Percentiles rank a stretch among this genome's conserved stretches.
Conservation (phyloP, 2,113 vertebrate species). For the Paramormyrops kingsleyae region DNA sequence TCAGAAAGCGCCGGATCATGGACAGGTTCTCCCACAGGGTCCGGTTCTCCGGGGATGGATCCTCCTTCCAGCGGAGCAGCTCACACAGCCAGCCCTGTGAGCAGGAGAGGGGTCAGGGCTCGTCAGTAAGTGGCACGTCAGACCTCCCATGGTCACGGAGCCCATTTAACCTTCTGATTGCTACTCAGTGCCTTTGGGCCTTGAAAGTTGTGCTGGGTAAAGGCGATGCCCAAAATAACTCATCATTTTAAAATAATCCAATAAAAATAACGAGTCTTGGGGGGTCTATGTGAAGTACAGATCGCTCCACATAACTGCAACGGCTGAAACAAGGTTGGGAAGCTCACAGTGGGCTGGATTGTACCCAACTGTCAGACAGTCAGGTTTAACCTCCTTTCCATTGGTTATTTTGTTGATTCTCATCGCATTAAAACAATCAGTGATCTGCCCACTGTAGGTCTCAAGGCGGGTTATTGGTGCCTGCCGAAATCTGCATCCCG, state of each 20-base stretch:
- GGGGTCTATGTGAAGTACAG: neutral
- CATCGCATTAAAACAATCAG: neutral
- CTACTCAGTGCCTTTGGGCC: neutral
- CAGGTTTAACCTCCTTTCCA: neutral
- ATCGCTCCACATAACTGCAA: neutral
- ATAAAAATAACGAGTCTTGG: neutral
- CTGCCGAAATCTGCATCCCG: neutral
- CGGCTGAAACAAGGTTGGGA: neutral
- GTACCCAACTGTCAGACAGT: neutral
- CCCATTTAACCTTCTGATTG: neutral
- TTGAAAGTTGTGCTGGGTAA: neutral
- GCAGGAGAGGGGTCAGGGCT: no score
- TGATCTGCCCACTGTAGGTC: neutral
- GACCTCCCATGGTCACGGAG: neutral
- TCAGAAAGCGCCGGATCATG: slow-evolving; percentile 89
- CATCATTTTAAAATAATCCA: slow-evolving; percentile 6
- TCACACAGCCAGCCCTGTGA: slow-evolving; percentile 88
- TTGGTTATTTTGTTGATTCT: neutral
- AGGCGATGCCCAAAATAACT: neutral
- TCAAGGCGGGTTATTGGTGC: neutral
- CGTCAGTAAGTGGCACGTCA: neutral
- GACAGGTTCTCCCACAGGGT: slow-evolving; percentile 92
- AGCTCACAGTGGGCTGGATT: neutral
- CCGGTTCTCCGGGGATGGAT: slow-evolving; percentile 86
- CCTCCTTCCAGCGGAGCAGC: slow-evolving; percentile 92